Percentiles rank a stretch among this genome's conserved stretches.
These are phyloP conservation scores for Myopa tessellatipennis DNA, from an alignment of 2,888 invertebrate genomes.

Conservation along the genomic window DNA sequence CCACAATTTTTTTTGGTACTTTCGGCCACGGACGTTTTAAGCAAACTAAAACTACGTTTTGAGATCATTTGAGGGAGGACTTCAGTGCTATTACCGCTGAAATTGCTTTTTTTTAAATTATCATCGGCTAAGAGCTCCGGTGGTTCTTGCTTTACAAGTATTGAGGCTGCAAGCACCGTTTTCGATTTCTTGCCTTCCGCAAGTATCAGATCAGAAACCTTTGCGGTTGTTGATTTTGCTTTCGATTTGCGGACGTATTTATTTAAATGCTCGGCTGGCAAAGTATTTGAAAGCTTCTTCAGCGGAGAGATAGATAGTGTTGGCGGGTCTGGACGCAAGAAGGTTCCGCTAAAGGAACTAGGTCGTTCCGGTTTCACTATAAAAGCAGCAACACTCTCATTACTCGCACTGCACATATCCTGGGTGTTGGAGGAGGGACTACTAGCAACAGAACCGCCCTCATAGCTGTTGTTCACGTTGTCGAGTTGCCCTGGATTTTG, in stretches of 20 bases:
- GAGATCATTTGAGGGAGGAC: conserved; percentile 38
- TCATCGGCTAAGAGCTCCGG: conserved; percentile 46
- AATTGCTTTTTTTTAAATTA: background rate
- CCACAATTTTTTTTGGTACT: background rate
- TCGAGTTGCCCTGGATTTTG: conserved; percentile 60
- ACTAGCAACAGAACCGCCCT: background rate
- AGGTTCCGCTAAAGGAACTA: conserved; percentile 59
- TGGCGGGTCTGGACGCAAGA: conserved; percentile 59
- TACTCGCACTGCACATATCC: background rate
- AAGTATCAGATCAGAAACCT: background rate
- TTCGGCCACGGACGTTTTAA: conserved; percentile 32
- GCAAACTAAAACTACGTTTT: conserved; percentile 42
- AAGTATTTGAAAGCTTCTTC: conserved; percentile 51
- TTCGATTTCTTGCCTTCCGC: conserved; percentile 29
- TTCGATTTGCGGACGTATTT: conserved; percentile 41
- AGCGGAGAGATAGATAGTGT: conserved; percentile 56
- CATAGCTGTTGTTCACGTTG: conserved; percentile 48
- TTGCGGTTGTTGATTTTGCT: conserved; percentile 32
- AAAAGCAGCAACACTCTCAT: background rate
- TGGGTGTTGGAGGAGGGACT: background rate
- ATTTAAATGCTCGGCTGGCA: conserved; percentile 39
- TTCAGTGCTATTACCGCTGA: conserved; percentile 18
- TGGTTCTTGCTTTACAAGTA: conserved; percentile 59
- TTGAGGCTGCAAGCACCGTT: conserved; percentile 46
- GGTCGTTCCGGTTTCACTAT: conserved; percentile 50